Evolutionary conservation across 2,888 invertebrate genomes (phyloP).

Genomic region (Anaspis maculata): DNA sequence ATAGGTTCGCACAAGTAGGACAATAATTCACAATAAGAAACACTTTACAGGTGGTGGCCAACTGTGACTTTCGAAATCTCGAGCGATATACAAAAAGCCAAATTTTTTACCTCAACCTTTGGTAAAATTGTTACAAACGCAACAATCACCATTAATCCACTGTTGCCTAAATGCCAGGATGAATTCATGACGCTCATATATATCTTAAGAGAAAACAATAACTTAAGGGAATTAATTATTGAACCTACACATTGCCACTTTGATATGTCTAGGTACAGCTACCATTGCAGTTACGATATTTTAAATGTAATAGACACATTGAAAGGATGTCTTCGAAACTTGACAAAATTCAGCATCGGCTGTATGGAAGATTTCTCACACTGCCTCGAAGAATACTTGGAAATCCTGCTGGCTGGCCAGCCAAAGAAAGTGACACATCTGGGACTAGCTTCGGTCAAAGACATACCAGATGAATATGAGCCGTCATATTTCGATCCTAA

Average conservation of each 20-base stretch:
- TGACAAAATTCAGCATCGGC: slow-evolving; percentile 37
- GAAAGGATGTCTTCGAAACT: slow-evolving; percentile 27
- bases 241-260: slow-evolving; percentile 40
- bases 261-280: slow-evolving; percentile 21
- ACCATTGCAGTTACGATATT: slow-evolving; percentile 12
- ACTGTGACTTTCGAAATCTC: slow-evolving; percentile 35
- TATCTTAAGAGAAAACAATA: slow-evolving; percentile 34
- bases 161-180: slow-evolving; percentile 33
- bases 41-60: slow-evolving; percentile 39
- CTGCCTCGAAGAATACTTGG: slow-evolving; percentile 30
- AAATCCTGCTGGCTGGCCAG: slow-evolving; percentile 34
- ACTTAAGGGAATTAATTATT: slow-evolving; percentile 35
- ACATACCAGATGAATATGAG: slow-evolving; percentile 58
- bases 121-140: slow-evolving; percentile 35
- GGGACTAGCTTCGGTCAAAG: slow-evolving; percentile 64
- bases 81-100: slow-evolving; percentile 30
- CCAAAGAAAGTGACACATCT: slow-evolving; percentile 52
- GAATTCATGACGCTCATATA: slow-evolving; percentile 37
- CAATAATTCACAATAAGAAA: no score
- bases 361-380: slow-evolving; percentile 38
- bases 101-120: slow-evolving; percentile 33
- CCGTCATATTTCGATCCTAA: slow-evolving; percentile 48
- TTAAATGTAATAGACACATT: slow-evolving; percentile 25
- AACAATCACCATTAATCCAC: slow-evolving; percentile 34
- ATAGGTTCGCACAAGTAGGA: slow-evolving; percentile 1